These are phyloP conservation scores for Micromussa lordhowensis DNA, from an alignment of 92 coral and sea anemone species.

Conservation along the genomic window DNA sequence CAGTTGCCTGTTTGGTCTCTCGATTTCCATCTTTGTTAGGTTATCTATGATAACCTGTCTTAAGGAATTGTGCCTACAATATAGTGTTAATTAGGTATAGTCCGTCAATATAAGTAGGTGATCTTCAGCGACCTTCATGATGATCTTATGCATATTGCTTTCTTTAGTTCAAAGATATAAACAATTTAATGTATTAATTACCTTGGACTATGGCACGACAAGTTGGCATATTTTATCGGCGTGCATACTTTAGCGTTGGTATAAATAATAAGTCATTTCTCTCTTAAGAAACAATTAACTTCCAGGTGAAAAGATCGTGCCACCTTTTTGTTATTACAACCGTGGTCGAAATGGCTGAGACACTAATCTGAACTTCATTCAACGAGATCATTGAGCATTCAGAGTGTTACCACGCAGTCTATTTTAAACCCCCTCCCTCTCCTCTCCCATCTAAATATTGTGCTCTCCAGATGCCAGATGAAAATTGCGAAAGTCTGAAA, in stretches of 20 bases:
- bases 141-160: neutral
- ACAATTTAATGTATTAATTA: too few species aligned
- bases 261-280: too few species aligned
- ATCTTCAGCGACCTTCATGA: too few species aligned
- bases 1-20: neutral
- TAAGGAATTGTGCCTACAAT: neutral
- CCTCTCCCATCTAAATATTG: too few species aligned
- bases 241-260: neutral
- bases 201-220: neutral
- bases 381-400: neutral
- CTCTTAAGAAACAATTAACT: neutral
- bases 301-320: neutral
- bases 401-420: neutral
- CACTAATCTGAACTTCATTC: too few species aligned
- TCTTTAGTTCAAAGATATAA: neutral
- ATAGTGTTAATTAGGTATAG: neutral
- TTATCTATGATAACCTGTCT: too few species aligned
- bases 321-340: too few species aligned
- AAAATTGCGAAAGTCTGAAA: too few species aligned
- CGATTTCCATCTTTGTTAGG: neutral
- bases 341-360: too few species aligned
- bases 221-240: neutral
- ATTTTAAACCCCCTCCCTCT: too few species aligned
- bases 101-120: neutral
- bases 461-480: too few species aligned